phyloP scores from a whole-genome alignment of 2,113 vertebrate species.

The Planiliza haematocheilus region DNA sequence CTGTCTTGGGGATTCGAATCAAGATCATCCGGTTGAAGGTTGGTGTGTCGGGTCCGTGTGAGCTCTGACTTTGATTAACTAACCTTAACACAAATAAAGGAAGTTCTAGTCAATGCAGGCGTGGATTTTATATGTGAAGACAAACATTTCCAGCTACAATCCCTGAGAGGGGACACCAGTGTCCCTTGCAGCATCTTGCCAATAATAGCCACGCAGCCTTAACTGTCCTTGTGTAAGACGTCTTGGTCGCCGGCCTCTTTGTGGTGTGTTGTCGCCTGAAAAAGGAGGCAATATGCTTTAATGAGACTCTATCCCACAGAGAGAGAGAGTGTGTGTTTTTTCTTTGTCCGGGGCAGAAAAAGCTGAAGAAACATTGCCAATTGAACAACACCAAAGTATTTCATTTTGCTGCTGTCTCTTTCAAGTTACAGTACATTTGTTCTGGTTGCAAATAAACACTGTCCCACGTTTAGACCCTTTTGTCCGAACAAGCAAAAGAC shows the following conservation, averaged over 20 bases:
- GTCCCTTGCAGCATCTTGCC: conserved; percentile 23
- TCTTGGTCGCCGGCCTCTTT: conserved; percentile 40
- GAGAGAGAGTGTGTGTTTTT: conserved; percentile 52
- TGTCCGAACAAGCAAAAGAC: conserved; percentile 12
- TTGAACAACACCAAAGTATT: conserved; percentile 22
- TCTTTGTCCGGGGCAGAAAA: conserved; percentile 19
- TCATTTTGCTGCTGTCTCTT: conserved; percentile 33
- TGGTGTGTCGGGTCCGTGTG: background rate
- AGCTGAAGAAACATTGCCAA: conserved; percentile 51
- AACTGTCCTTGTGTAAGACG: conserved; percentile 55
- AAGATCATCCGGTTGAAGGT: conserved; percentile 28
- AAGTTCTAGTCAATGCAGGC: too few relatives aligned
- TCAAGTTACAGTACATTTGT: conserved; percentile 18
- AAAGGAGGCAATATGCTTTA: conserved; percentile 69
- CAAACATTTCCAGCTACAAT: conserved; percentile 14
- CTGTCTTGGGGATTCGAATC: conserved; percentile 52
- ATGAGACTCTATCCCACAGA: conserved; percentile 54
- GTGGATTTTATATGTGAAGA: background rate
- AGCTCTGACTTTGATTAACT: background rate
- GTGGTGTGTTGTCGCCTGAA: conserved; percentile 42
- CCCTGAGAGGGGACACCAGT: conserved; percentile 21
- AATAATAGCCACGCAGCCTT: conserved; percentile 47
- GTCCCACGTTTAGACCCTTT: conserved; percentile 21
- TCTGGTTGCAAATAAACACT: conserved; percentile 25
- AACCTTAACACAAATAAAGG: background rate